phyloP scores from a whole-genome alignment of 1,140 invertebrate species.

The Calosoma granatense region DNA sequence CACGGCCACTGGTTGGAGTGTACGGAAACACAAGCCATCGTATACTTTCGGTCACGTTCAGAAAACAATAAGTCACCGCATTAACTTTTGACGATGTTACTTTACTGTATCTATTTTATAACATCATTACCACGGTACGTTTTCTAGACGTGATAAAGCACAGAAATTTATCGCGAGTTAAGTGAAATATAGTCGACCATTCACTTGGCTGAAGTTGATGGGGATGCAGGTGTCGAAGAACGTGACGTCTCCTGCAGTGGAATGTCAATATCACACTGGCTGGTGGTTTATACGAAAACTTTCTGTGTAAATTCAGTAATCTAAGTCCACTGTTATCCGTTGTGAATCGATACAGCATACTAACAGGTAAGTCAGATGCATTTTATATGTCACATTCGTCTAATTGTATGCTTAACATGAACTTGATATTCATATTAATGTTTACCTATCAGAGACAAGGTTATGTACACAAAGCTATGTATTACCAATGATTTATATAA shows the following conservation, averaged over 20 bases:
- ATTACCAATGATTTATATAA: too few relatives aligned
- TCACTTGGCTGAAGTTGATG: too few relatives aligned
- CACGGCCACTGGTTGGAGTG: not conserved
- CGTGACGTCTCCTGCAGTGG: not conserved
- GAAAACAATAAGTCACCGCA: conserved; percentile 7
- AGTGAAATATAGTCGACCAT: not conserved
- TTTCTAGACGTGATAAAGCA: not conserved
- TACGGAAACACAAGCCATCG: not conserved
- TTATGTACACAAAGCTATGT: too few relatives aligned
- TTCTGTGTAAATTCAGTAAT: not conserved
- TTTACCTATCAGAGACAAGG: too few relatives aligned
- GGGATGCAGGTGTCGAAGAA: too few relatives aligned
- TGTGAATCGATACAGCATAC: not conserved
- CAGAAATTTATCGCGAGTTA: not conserved
- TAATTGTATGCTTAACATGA: too few relatives aligned
- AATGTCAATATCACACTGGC: not conserved
- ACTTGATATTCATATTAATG: too few relatives aligned
- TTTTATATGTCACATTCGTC: too few relatives aligned
- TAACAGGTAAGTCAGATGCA: too few relatives aligned
- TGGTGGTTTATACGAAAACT: not conserved
- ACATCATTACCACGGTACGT: not conserved
- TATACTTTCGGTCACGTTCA: not conserved
- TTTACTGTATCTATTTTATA: not conserved
- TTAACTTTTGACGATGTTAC: not conserved
- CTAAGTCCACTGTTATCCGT: not conserved